Evolutionary conservation across 2,888 invertebrate species (phyloP), one percentile per base, ranked within the genome.

Genomic region (Elysia crispata): DNA sequence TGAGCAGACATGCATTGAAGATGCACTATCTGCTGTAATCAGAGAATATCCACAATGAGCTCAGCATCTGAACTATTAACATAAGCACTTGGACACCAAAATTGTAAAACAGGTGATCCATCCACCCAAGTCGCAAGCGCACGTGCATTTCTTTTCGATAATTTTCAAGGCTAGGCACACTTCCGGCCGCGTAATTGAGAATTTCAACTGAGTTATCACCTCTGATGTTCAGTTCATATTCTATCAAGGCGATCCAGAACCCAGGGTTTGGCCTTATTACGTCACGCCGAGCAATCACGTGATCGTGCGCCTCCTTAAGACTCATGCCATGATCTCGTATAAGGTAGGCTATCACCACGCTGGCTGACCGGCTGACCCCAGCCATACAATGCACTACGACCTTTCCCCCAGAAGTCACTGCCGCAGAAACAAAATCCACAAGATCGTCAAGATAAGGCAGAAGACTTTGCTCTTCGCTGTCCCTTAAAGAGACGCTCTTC

Each of bases 341-440:
- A 1, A 87, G 80, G 81, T 87, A 88, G 15, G 87, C 87, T 13
- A 88, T 81, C 73, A 86, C 86, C 15, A 87, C 86, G 69, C 86
- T 87, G 1, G 87, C 88, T 5, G 88, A 88, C n/a, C 88, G 82
- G 81, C 87, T 87, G 1, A 86, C 83, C 13, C 88, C 88, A 11
- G 87, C 87, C 0, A 87, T 83, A 83, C 88, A 88, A 64, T 88
- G 87, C 0, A 88, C 87, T 0, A 87, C 80, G 33, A 87, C 86
- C 50, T 77, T 83, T 6, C 86, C 87, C 5, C 82, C 84, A 23
- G 81, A 28, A 6, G 23, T 20, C 28, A 75, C 73, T 0, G 85
- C 82, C 11, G 31, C 60, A 23, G 86, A 83, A 72, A 88, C 83
- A 64, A 86, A 83, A 25, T 86, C 86, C 3, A 87, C 86, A 82